Conservation (phyloP, 2,797 vertebrate genomes). For the Sebastolobus alascanus region DNA sequence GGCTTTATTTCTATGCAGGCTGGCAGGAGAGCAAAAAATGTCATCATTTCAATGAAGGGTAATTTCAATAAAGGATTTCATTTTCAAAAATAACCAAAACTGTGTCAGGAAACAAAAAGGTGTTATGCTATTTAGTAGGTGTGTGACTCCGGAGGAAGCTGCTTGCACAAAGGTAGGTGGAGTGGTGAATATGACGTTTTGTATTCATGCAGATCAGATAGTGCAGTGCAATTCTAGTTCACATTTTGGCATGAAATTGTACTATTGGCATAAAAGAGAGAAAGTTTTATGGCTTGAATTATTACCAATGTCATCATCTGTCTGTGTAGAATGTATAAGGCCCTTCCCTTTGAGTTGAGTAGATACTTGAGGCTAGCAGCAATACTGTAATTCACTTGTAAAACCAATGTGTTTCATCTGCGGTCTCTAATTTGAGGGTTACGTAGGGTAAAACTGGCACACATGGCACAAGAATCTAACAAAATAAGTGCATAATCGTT, state of each 20-base stretch:
- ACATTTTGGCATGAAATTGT: background rate
- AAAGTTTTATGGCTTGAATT: background rate
- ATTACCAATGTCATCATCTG: background rate
- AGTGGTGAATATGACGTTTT: background rate
- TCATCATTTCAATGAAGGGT: background rate
- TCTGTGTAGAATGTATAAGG: too few relatives aligned
- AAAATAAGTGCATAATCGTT: background rate
- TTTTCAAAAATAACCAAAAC: background rate
- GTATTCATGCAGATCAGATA: slow-evolving; percentile 3
- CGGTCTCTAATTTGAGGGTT: background rate
- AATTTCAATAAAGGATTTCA: background rate
- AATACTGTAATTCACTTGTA: background rate
- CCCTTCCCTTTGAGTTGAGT: background rate
- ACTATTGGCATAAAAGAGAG: background rate
- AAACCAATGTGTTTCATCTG: background rate
- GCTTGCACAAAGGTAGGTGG: background rate
- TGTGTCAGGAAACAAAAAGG: background rate
- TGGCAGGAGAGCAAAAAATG: background rate
- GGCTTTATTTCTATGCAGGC: background rate
- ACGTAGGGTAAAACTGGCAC: fast-evolving
- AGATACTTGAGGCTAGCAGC: background rate
- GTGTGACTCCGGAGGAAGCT: background rate
- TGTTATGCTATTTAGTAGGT: background rate
- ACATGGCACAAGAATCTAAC: background rate
- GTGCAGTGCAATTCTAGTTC: background rate